These are phyloP conservation scores for Drosophila bocqueti DNA, from an alignment of 1,140 invertebrate species.

Conservation along the genomic window DNA sequence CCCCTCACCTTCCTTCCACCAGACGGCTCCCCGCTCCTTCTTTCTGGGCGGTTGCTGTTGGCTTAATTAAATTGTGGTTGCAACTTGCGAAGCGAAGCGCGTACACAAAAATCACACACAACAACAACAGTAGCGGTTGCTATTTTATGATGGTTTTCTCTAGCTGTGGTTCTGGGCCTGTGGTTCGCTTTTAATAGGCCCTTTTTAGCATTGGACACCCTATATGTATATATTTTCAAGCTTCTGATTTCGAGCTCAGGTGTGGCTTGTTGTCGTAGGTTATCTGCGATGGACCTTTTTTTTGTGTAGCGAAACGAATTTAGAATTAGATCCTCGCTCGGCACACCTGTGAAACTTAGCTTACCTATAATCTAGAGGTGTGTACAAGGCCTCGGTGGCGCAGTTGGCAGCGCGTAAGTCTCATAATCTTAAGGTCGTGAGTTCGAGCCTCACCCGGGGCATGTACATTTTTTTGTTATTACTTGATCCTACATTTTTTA, in stretches of 20 bases:
- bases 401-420: slow-evolving; percentile 98
- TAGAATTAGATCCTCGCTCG: background rate
- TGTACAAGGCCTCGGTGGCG: slow-evolving; percentile 91
- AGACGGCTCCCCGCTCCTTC: background rate
- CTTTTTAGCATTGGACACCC: slow-evolving; percentile 17
- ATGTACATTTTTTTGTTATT: slow-evolving; percentile 86
- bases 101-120: slow-evolving; percentile 78
- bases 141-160: slow-evolving; percentile 42
- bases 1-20: slow-evolving; percentile 2
- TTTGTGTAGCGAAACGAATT: background rate
- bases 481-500: background rate
- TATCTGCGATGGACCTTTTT: background rate
- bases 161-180: slow-evolving; percentile 29
- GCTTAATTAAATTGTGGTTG: slow-evolving; percentile 83
- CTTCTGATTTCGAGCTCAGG: slow-evolving; percentile 4
- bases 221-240: slow-evolving; percentile 1
- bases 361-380: background rate
- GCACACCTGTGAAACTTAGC: background rate
- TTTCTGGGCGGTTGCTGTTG: slow-evolving; percentile 67
- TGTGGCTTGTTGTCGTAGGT: background rate
- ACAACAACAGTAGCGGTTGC: slow-evolving; percentile 29
- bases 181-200: slow-evolving; percentile 29
- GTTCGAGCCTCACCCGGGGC: slow-evolving; percentile 97
- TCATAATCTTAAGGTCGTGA: slow-evolving; percentile 99
- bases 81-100: slow-evolving; percentile 79